Base-by-base conservation (phyloP, 2,797 vertebrate genomes). In the Anableps anableps region DNA sequence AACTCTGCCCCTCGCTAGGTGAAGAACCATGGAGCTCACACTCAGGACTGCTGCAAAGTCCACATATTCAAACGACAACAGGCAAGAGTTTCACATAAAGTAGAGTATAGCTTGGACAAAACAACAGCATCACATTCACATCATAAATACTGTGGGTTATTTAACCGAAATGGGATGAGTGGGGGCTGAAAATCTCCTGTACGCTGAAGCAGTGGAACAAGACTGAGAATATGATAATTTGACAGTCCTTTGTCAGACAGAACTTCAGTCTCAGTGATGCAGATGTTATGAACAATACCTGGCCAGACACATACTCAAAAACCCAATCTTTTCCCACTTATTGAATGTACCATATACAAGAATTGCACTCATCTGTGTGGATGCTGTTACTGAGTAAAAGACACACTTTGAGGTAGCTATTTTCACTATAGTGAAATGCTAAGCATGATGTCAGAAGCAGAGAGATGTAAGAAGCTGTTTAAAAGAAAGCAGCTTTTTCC, bases 1-100 rank as follows among this genome's bases (percentile, higher is more conserved):
- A 53, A 83, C 86, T 77, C 81, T 74, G 85, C 79, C 89, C 83
- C 78, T 86, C 7, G 34, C 81, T 66, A 74, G 58, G 83, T 90
- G 74, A 88, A 77, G 80, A 78, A 50, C 64, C 73, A 19, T n/a
- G 86, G 77, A 64, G 86, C 74, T 84, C 73, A 23, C 36, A n/a
- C 68, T 6, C 48, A 74, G 48, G 21, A 81, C 75, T 80, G 73
- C 79, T 72, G 76, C 75, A 81, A 72, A 17, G 60, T 47, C 62
- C 62, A 13, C 34, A 34, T 34, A 48, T 77, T 85, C 80, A 79
- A 89, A 82, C 60, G 14, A 34, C 77, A 50, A 78, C 1, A 7
- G 41, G 23, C 34, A 5, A 6, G 38, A 48, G 43, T 64, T 80
- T 41, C 41, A 85, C 80, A 74, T 51, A 76, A 80, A 41, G 79